Evolutionary conservation across 2,888 invertebrate species (phyloP), one percentile per base, ranked within the genome.

Genomic region (Temnothorax rugatulus): DNA sequence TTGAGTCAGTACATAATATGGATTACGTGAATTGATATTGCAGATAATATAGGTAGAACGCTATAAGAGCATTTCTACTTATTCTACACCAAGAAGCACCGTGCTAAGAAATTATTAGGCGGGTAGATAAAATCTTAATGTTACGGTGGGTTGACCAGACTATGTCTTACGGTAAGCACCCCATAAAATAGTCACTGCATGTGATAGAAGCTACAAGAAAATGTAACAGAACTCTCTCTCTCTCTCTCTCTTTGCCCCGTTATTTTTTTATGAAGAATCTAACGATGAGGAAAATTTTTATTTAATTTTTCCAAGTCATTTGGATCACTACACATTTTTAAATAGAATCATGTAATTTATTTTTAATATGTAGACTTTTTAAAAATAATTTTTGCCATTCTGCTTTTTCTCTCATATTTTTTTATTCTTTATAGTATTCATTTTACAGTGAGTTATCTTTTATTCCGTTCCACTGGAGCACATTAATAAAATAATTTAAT

Each of bases 21-120:
- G 34, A 34, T 29, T 34, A 29, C 25, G 50, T 4, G 15, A 52
- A 69, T 69, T 54, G n/a, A 71, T 52, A 52, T 41, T 11, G 38
- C 7, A 38, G 21, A 54, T 38, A 8, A 57, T 18, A 9, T 9
- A 54, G 13, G 4, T 3, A n/a, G n/a, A 47, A n/a, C n/a, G 29
- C 8, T 38, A 13, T n/a, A 74, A 34, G 0, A 47, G 9, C 34
- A 4, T 74, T 74, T 44, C 29, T 25, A 74, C 41, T 38, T 38
- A 5, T 50, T 38, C 21, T 44, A 25, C 15, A 25, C 5, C 18
- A 71, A 52, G 38, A n/a, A 18, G 18, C n/a, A 25, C 0, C 15
- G n/a, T 25, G 21, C 21, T 15, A 41, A 61, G 34, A 61, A 75
- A 75, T 75, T 61, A 61, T 75, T 34, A 75, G 15, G n/a, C n/a